Evolutionary conservation across 1,140 invertebrate genomes (phyloP), one percentile per base, ranked within the genome.

Genomic region (Chironomus striatipennis): DNA sequence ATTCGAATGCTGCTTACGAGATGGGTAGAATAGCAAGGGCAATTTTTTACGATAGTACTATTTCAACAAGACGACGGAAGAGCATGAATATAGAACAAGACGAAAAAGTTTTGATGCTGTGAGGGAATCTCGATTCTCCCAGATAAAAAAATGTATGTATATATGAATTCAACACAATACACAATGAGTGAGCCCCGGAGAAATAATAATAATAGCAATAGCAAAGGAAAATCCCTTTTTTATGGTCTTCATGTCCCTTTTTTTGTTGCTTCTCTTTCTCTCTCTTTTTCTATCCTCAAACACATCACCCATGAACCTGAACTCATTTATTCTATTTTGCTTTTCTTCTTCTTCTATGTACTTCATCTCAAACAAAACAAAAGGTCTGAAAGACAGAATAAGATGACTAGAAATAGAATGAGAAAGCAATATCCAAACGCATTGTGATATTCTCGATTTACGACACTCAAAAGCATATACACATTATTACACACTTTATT

Each of bases 201-300:
- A 70, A 20, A 70, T 70, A 70, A 70, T 21, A 70, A 70, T 70
- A 67, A 67, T 67, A 70, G 18, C 65, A 70, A 70, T 18, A 70
- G 20, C 17, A 70, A 20, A 70, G 65, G 65, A 70, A 21, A 70
- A 70, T 70, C 65, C 65, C 65, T 70, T 70, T 70, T 70, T 70
- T 70, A 70, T 70, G 18, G 17, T 7, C 65, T 21, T 70, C 65
- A 70, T 70, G 65, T 70, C 17, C 65, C 65, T 70, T 57, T n/a
- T 57, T 34, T 34, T 34, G n/a, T n/a, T n/a, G n/a, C n/a, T n/a
- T n/a, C n/a, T 7, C 65, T 21, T 70, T 17, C 20, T 70, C 17
- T 70, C 17, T 17, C 65, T 70, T 57, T n/a, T 57, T 34, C 5
- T 34, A 1, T 34, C 24, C 12, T n/a, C 12, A 57, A 12, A 57